Base-by-base conservation (phyloP, 2,797 vertebrate genomes). In the Phaenicophaeus curvirostris region DNA sequence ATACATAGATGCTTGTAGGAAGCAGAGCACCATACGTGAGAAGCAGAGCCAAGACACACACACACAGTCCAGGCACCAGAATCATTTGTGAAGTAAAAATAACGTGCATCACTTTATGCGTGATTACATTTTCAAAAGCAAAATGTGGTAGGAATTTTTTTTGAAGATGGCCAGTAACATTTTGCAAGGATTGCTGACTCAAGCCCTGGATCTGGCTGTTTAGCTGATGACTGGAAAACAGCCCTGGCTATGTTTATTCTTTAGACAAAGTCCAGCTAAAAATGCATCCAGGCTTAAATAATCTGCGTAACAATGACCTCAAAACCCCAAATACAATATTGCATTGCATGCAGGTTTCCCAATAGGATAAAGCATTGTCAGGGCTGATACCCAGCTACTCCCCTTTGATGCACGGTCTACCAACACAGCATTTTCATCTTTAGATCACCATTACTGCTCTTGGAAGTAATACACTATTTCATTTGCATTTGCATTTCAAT, bases 261-360 rank as follows among this genome's bases (percentile, higher is more conserved):
- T 95, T 94, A 96, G 96, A 96, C 94, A 97, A 97, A 96, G 96
- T 97, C 97, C 97, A 96, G 96, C 89, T 97, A 94, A 96, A 97
- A 96, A 96, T 84, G 95, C 93, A 96, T 94, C 84, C 85, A 92
- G 94, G 93, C 97, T 96, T 96, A 87, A 96, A 96, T 92, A 96
- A 96, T 96, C 94, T 89, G 87, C 66, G 95, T 81, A 97, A 97
- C 94, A 94, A 95, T 94, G 96, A 96, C 95, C 94, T 96, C 89
- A 84, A 90, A 97, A 94, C 79, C 91, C 95, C 92, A 88, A 94
- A 94, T n/a, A 91, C 89, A 94, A 77, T 66, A 93, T 41, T 91
- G 74, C 89, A 91, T 27, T 48, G 81, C 81, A 90, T 55, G 83
- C 74, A 90, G 89, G 67, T 91, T 96, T 94, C 90, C 93, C 77